phyloP scores from a whole-genome alignment of 2,888 invertebrate genomes.

The Seladonia tumulorum region DNA sequence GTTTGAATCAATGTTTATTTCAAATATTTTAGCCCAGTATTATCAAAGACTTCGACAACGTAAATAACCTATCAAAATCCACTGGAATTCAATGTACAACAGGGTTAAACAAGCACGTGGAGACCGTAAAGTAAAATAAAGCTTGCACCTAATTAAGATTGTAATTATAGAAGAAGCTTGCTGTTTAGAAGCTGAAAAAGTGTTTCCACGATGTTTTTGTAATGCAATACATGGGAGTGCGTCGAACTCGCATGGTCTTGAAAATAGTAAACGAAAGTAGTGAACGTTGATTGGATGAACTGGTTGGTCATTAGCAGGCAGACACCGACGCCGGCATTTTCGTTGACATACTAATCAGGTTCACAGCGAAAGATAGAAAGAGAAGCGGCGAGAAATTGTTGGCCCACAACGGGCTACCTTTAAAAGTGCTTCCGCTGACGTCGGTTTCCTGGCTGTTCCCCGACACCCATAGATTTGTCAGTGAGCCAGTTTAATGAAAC shows the following conservation, averaged over 20 bases:
- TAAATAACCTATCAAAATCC: not conserved
- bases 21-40: too few relatives aligned
- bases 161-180: not conserved
- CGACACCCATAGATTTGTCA: conserved; percentile 53
- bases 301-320: conserved; percentile 17
- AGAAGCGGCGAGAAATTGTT: conserved; percentile 52
- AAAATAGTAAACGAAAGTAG: conserved; percentile 5
- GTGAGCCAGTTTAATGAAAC: conserved; percentile 41
- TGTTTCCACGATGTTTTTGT: not conserved
- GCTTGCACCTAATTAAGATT: not conserved
- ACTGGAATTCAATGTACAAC: not conserved
- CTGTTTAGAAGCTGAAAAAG: not conserved
- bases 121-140: not conserved
- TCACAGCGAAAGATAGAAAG: conserved; percentile 23
- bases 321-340: conserved; percentile 25
- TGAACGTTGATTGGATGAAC: conserved; percentile 18
- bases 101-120: not conserved
- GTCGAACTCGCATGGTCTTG: not conserved
- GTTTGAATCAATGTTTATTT: not conserved
- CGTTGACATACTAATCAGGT: conserved; percentile 41
- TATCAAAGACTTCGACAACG: too few relatives aligned
- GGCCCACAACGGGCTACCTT: conserved; percentile 70
- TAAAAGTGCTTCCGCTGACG: conserved; percentile 74
- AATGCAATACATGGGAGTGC: not conserved
- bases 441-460: conserved; percentile 57